Evolutionary conservation across 2,888 invertebrate species (phyloP), one percentile per base, ranked within the genome.

Genomic region (Himalopsyche japonica): DNA sequence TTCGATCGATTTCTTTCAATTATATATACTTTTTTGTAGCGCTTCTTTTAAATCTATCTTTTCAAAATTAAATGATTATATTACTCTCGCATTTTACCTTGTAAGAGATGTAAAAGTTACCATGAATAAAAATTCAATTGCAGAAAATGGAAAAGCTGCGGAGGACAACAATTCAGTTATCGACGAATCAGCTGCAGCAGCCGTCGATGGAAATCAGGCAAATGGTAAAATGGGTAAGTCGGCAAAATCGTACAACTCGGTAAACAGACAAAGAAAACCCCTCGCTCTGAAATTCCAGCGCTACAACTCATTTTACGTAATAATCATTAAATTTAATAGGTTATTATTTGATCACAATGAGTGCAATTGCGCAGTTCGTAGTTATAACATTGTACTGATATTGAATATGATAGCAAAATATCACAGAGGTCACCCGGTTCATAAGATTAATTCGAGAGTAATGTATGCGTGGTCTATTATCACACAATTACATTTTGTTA

Each of bases 171-270:
- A 43, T 32, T 43, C 77, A 24, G 24, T 18, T 15, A 34, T 20
- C 20, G 18, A 77, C 7, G 77, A 77, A n/a, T 1, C 24, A 20
- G 24, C 20, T 18, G 77, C n/a, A 32, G 2, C n/a, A 77, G 77
- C 27, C 34, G 77, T 37, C 34, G 77, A 24, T 70, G 37, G 43
- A 70, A 70, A 27, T 70, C 24, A 34, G 24, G 15, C 43, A 20
- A 77, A 77, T 24, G 77, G 77, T 77, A 34, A 76, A 34, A 76
- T 76, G 34, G 76, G 76, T 76, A 76, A 76, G 76, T 76, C 34
- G 34, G 32, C 32, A 76, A 32, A 76, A 18, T 43, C 43, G 27
- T 32, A n/a, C 76, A 32, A n/a, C 32, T 34, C 3, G 1, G 27
- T 43, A 15, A 43, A 32, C 30, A 76, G 30, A 76, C 32, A 76